Conservation (phyloP, 2,888 invertebrate genomes). For the Brachynemurus nebulosus region DNA sequence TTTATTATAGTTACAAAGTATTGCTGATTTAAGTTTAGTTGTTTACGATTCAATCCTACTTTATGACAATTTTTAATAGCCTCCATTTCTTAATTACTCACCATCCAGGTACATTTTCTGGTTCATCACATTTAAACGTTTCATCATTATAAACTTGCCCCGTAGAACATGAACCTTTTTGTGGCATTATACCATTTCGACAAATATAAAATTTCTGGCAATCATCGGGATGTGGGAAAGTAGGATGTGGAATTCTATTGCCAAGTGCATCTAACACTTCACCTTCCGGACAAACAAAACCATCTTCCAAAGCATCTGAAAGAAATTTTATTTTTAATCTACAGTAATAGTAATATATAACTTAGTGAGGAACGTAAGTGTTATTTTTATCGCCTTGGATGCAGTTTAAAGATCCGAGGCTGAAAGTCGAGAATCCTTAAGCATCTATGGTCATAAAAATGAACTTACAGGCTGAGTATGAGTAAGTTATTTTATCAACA, state of each 20-base stretch:
- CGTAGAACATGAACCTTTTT: constrained; percentile 56
- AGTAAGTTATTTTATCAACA: no score
- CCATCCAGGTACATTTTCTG: constrained; percentile 66
- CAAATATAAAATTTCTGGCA: constrained; percentile 76
- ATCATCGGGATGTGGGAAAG: constrained; percentile 64
- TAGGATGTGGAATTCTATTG: constrained; percentile 57
- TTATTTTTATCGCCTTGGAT: no score
- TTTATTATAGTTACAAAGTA: neutral
- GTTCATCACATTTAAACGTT: constrained; percentile 60
- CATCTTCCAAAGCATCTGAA: constrained; percentile 55
- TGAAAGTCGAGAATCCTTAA: no score
- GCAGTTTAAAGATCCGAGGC: no score
- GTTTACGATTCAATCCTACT: no score
- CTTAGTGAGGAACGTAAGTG: no score
- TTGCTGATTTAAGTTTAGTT: neutral
- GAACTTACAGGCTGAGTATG: no score
- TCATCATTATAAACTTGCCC: constrained; percentile 69
- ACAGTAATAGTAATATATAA: no score
- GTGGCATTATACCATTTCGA: constrained; percentile 59
- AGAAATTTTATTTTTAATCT: no score
- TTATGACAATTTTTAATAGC: neutral
- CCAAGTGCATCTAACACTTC: constrained; percentile 53
- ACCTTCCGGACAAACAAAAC: constrained; percentile 61
- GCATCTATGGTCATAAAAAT: no score
- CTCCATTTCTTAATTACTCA: constrained; percentile 28